These are phyloP conservation scores for Austrofundulus limnaeus DNA, from an alignment of 2,113 vertebrate genomes.

Conservation along the genomic window DNA sequence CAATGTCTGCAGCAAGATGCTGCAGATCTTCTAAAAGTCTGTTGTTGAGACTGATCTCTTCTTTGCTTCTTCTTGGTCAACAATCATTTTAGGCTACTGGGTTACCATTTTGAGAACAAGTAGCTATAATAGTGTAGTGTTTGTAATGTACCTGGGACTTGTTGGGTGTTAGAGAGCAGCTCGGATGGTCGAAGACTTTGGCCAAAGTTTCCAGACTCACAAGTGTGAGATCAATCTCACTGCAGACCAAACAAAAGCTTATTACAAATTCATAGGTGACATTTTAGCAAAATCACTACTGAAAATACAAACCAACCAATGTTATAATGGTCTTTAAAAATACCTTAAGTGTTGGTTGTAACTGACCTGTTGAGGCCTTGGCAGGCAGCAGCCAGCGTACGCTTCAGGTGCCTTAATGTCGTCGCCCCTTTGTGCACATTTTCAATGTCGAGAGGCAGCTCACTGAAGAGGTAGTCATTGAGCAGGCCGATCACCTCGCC, in stretches of 20 bases:
- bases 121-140: background rate
- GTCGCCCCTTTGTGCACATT: conserved; percentile 78
- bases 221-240: conserved; percentile 85
- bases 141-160: conserved; percentile 76
- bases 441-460: conserved; percentile 82
- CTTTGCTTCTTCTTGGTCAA: too few relatives aligned
- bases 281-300: background rate
- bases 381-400: conserved; percentile 77
- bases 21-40: too few relatives aligned
- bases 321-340: too few relatives aligned
- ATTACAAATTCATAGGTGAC: background rate
- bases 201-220: conserved; percentile 84
- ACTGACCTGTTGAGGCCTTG: conserved; percentile 81
- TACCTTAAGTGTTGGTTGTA: too few relatives aligned
- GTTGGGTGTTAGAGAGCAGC: conserved; percentile 59
- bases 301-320: too few relatives aligned
- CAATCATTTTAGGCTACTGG: too few relatives aligned
- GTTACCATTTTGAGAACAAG: background rate
- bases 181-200: conserved; percentile 82
- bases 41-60: too few relatives aligned
- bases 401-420: conserved; percentile 77
- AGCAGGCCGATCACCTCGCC: conserved; percentile 78
- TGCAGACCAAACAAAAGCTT: conserved; percentile 56
- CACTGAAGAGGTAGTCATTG: conserved; percentile 82
- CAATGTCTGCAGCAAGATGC: too few relatives aligned